Conservation (phyloP, 2,113 vertebrate genomes). For the Monarcha castaneiventris region DNA sequence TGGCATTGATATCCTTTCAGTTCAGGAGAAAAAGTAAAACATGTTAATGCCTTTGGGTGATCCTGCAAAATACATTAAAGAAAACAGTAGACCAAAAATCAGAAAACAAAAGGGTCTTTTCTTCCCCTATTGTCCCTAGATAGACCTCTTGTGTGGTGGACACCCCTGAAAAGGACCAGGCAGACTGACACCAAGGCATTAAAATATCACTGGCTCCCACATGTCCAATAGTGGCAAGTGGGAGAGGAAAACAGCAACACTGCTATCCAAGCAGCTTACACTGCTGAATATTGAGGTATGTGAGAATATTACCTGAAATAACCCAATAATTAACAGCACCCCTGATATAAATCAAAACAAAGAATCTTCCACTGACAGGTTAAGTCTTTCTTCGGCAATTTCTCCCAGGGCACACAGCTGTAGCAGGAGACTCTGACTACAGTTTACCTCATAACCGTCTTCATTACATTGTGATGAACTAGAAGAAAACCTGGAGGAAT, state of each 20-base stretch:
- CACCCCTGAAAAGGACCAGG: neutral
- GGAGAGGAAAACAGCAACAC: neutral
- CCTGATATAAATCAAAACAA: neutral
- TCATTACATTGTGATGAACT: neutral
- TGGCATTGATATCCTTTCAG: neutral
- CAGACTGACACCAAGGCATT: neutral
- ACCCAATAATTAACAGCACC: neutral
- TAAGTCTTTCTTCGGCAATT: neutral
- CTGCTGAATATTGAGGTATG: neutral
- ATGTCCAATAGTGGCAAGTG: neutral
- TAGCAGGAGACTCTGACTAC: neutral
- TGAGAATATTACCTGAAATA: neutral
- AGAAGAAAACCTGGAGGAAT: neutral
- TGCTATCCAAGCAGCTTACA: neutral
- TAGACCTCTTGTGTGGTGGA: accelerated
- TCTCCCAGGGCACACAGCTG: neutral
- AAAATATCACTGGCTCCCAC: neutral
- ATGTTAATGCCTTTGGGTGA: neutral
- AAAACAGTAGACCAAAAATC: neutral
- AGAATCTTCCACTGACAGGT: neutral
- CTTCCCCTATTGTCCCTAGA: neutral
- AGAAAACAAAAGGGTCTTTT: neutral
- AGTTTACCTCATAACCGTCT: accelerated
- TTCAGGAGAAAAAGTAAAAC: neutral
- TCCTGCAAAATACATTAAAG: neutral